Evolutionary conservation across 2,113 vertebrate genomes (phyloP).

Genomic region (Coturnix japonica): DNA sequence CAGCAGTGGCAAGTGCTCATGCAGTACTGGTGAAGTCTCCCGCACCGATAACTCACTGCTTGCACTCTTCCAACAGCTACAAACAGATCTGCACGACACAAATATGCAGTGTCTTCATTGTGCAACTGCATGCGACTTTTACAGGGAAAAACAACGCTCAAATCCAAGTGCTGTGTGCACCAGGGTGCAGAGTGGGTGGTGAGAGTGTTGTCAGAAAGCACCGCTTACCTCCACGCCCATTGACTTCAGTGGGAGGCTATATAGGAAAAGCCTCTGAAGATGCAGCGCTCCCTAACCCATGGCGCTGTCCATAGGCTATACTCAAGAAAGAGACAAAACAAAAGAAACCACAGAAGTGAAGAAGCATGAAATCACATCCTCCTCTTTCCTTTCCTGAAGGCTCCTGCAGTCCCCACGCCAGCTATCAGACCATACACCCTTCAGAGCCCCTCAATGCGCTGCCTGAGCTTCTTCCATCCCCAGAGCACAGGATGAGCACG

Average conservation of each 20-base stretch:
- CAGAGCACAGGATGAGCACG: background rate
- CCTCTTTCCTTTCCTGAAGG: background rate
- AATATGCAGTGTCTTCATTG: slow-evolving; percentile 46
- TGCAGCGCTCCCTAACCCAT: slow-evolving; percentile 47
- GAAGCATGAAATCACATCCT: background rate
- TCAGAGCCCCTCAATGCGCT: background rate
- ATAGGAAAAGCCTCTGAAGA: slow-evolving; percentile 46
- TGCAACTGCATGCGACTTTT: slow-evolving; percentile 43
- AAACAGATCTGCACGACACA: background rate
- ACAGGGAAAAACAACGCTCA: slow-evolving; percentile 15
- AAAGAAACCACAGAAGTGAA: slow-evolving; percentile 57
- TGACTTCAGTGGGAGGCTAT: slow-evolving; percentile 60
- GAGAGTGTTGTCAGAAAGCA: slow-evolving; percentile 13
- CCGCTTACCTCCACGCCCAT: slow-evolving; percentile 67
- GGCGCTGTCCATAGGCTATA: slow-evolving; percentile 46
- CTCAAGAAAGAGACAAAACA: slow-evolving; percentile 67
- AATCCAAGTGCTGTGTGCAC: slow-evolving; percentile 42
- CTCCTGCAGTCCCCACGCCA: background rate
- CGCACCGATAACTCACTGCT: background rate
- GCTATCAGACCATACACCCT: background rate
- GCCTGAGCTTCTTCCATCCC: background rate
- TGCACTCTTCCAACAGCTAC: background rate
- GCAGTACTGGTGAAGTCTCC: slow-evolving; percentile 32
- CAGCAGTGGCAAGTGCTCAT: slow-evolving; percentile 34
- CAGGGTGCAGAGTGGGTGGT: slow-evolving; percentile 48